Evolutionary conservation across 1,140 invertebrate genomes (phyloP), one percentile per base, ranked within the genome.

Genomic region (Drepana arcuata): DNA sequence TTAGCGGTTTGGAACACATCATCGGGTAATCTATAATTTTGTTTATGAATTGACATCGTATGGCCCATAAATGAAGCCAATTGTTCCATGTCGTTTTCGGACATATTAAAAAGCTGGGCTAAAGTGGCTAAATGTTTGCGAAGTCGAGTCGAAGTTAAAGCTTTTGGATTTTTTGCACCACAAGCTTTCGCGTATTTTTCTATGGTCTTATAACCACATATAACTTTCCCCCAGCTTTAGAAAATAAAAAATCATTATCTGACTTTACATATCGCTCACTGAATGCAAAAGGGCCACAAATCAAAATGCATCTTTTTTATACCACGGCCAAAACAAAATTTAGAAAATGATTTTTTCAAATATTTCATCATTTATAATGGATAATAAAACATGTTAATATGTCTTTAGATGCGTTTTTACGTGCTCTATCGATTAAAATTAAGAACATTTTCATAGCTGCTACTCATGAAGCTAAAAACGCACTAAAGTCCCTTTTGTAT

Each of bases 91-190:
- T 57, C 59, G 15, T 24, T 41, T 16, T 63, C 56, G 24, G 52
- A 33, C 49, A 67, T 47, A 25, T 18, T 43, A 27, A 67, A 64
- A 9, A 67, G 7, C 43, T 67, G 57, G 6, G 49, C 34, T 14
- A 67, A 29, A 1, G 60, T 64, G 7, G 54, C 57, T 26, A 67
- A 42, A 36, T 65, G 54, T 42, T 61, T 65, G 14, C 58, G 32
- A 2, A 66, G 37, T 39, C 35, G 41, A 10, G 55, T 66, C 10
- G 47, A 34, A 3, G 51, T 41, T 0, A 65, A 41, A 7, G 50
- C 49, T 21, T 33, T 29, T 6, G 50, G 48, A 30, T 62, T 51
- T 56, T 56, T 52, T 2, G 50, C 48, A 16, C 48, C 51, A 26
- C 21, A 40, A 14, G 10, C n/a, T 16, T 9, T 23, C 5, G 18